These are phyloP conservation scores for Nautilus pompilius DNA, from an alignment of 1,140 invertebrate species.

Conservation along the genomic window DNA sequence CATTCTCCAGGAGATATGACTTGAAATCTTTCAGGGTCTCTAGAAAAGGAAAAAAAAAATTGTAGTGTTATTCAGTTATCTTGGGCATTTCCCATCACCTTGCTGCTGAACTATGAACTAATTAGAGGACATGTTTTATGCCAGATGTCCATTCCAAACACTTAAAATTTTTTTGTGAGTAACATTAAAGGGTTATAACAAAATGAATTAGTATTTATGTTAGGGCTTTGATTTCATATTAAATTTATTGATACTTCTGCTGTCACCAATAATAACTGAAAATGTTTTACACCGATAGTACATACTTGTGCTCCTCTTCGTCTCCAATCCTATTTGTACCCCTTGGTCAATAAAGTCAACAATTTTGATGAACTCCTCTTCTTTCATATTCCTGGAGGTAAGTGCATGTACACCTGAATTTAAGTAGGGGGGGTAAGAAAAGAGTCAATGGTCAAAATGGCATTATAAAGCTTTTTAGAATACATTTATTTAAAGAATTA, in stretches of 20 bases:
- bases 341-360: conserved; percentile 77
- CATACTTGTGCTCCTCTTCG: conserved; percentile 45
- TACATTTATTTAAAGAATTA: too few species aligned
- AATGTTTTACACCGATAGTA: neutral
- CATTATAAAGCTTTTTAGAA: too few species aligned
- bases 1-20: conserved; percentile 62
- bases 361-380: conserved; percentile 80
- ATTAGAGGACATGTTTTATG: neutral
- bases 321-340: conserved; percentile 39
- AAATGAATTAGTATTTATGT: too few species aligned
- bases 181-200: too few species aligned
- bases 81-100: neutral
- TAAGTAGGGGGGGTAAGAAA: too few species aligned
- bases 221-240: too few species aligned
- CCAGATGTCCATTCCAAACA: too few species aligned
- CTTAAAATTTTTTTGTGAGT: too few species aligned
- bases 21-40: conserved; percentile 81
- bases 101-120: conserved; percentile 8
- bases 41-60: conserved; percentile 19
- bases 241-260: too few species aligned
- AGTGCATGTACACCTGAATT: conserved; percentile 77
- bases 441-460: too few species aligned
- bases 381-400: conserved; percentile 87
- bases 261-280: too few species aligned
- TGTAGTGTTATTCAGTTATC: neutral